Evolutionary conservation across 1,140 invertebrate genomes (phyloP).

Genomic region (Cephus cinctus): DNA sequence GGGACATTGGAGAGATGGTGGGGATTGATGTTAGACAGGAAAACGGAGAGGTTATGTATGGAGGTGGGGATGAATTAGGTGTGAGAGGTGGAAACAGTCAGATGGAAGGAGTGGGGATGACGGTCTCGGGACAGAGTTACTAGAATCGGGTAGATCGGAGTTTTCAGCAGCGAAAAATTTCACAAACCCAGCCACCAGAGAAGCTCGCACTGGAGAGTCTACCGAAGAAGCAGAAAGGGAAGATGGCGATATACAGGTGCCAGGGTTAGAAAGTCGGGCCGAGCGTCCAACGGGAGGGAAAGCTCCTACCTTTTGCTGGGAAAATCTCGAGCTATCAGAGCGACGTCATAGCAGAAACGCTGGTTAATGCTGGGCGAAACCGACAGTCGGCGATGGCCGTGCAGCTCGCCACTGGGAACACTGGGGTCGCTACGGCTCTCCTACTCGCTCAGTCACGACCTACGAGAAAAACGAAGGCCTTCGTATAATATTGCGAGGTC

Average conservation of each 20-base stretch:
- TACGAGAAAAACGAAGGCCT: too few species aligned
- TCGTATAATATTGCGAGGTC: too few species aligned
- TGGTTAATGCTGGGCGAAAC: conserved; percentile 20
- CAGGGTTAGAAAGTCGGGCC: conserved; percentile 1
- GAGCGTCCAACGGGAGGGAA: conserved; percentile 13
- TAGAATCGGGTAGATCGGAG: conserved; percentile 9
- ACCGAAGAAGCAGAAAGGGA: conserved; percentile 7
- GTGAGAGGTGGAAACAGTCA: too few species aligned
- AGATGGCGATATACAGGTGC: conserved; percentile 6
- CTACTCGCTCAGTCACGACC: conserved; percentile 23
- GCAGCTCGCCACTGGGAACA: conserved; percentile 31
- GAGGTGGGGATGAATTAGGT: too few species aligned
- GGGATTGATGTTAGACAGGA: too few species aligned
- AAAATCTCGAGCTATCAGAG: conserved; percentile 20
- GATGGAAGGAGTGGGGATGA: too few species aligned
- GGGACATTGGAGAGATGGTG: too few species aligned
- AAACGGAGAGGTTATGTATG: too few species aligned
- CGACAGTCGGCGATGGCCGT: conserved; percentile 26
- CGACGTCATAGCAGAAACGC: conserved; percentile 25
- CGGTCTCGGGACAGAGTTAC: neutral
- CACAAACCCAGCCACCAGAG: neutral
- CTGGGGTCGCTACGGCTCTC: conserved; percentile 33
- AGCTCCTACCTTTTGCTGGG: conserved; percentile 30
- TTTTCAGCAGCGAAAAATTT: neutral
- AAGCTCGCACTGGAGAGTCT: neutral